These are phyloP conservation scores for Chromoteleia sp. DNA, from an alignment of 2,888 invertebrate species.

Conservation along the genomic window DNA sequence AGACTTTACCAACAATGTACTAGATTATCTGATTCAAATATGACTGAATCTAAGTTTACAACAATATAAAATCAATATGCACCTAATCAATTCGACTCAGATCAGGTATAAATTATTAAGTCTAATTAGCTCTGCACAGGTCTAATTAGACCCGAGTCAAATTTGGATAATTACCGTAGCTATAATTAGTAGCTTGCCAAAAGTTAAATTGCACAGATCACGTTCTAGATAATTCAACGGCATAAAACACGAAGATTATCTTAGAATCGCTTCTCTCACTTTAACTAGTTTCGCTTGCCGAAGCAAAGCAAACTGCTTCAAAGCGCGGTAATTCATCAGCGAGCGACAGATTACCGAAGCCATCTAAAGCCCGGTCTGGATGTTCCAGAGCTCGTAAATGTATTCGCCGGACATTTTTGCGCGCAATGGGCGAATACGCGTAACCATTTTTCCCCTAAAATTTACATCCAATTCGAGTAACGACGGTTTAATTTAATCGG, in stretches of 20 bases:
- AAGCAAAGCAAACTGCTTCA: conserved; percentile 37
- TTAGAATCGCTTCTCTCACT: conserved; percentile 7
- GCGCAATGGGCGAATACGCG: no score
- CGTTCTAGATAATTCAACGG: conserved; percentile 2
- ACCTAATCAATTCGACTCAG: conserved; percentile 8
- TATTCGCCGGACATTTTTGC: conserved; percentile 3
- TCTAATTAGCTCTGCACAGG: conserved; percentile 5
- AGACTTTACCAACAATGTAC: no score
- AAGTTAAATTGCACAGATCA: conserved; percentile 29
- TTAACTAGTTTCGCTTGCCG: conserved; percentile 37
- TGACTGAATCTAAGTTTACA: not conserved
- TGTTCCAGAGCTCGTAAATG: conserved; percentile 11
- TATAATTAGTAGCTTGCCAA: conserved; percentile 22
- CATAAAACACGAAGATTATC: conserved; percentile 16
- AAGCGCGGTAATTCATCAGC: conserved; percentile 42
- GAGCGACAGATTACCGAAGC: conserved; percentile 46
- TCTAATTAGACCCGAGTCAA: conserved; percentile 22
- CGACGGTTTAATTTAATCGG: not conserved
- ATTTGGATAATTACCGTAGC: conserved; percentile 4
- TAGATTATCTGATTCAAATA: no score
- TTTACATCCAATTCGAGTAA: not conserved
- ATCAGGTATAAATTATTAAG: not conserved
- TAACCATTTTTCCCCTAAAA: not conserved
- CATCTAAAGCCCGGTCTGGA: conserved; percentile 22
- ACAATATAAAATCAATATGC: not conserved